Conservation (phyloP, 2,797 vertebrate genomes). For the Gobio occitaniae region DNA sequence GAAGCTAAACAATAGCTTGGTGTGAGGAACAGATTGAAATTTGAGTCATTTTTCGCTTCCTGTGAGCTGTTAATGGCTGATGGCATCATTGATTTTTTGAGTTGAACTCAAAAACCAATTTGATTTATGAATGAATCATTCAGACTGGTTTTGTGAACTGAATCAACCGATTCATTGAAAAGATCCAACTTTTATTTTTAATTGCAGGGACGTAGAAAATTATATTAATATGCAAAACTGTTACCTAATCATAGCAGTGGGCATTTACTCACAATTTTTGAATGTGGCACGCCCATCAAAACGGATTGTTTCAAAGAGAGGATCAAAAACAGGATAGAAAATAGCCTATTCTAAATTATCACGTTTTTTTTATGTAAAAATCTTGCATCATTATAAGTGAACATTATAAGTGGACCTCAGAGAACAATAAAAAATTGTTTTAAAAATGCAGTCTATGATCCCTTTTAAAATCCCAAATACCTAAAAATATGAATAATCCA, state of each 20-base stretch:
- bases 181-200: not conserved
- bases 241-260: not conserved
- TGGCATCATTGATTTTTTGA: not conserved
- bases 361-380: no score
- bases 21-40: slow-evolving; percentile 15
- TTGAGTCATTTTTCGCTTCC: slow-evolving; percentile 1
- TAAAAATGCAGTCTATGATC: not conserved
- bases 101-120: not conserved
- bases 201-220: not conserved
- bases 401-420: not conserved
- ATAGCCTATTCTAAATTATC: not conserved
- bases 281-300: not conserved
- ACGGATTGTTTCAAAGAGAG: not conserved
- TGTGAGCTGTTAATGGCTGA: slow-evolving; percentile 3
- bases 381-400: no score
- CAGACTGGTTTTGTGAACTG: not conserved
- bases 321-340: not conserved
- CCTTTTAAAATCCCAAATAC: not conserved
- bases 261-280: not conserved
- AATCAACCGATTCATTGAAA: not conserved
- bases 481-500: not conserved
- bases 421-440: not conserved
- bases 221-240: not conserved
- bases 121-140: slow-evolving; percentile 24
- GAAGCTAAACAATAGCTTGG: not conserved